Evolutionary conservation across 2,113 vertebrate genomes (phyloP).

Genomic region (Zosterops japonicus): DNA sequence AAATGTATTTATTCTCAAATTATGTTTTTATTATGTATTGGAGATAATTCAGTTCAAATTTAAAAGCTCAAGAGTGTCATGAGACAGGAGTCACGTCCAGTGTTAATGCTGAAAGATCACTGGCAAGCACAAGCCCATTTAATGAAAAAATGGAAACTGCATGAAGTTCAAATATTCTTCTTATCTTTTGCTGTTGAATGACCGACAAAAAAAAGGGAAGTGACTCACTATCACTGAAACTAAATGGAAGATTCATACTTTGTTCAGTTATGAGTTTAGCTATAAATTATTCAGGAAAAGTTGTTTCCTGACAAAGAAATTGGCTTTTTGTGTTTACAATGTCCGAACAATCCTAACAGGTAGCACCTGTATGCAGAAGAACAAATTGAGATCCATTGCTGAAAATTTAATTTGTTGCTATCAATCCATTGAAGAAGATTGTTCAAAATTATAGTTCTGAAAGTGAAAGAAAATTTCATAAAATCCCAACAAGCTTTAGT

Average conservation of each 20-base stretch:
- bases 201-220: background rate
- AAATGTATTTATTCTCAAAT: background rate
- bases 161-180: background rate
- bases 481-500: background rate
- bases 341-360: background rate
- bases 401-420: background rate
- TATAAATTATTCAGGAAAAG: conserved; percentile 11
- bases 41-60: background rate
- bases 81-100: background rate
- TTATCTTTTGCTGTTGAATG: background rate
- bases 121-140: background rate
- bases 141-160: background rate
- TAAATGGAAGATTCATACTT: background rate
- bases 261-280: background rate
- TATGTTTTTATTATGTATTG: rapidly evolving
- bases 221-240: conserved; percentile 23
- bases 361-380: background rate
- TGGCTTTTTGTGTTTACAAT: background rate
- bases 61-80: background rate
- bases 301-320: conserved; percentile 1
- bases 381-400: background rate
- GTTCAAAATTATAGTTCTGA: background rate
- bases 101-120: background rate
- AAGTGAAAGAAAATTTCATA: background rate
- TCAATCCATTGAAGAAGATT: background rate